phyloP scores from a whole-genome alignment of 1,140 invertebrate genomes.

The Branchinecta lindahli region DNA sequence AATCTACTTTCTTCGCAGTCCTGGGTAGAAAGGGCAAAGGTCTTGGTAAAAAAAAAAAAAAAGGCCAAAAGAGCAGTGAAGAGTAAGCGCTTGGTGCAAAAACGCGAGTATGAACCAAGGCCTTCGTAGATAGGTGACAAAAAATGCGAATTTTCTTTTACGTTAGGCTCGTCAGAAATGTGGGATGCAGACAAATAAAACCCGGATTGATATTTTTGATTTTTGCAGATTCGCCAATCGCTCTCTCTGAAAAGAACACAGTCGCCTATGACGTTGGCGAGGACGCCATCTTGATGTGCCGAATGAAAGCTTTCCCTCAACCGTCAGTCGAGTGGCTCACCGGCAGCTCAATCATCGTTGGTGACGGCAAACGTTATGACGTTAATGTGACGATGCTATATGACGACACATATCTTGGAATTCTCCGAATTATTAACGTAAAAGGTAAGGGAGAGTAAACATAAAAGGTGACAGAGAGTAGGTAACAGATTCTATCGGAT shows the following conservation, averaged over 20 bases:
- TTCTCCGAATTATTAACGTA: constrained; percentile 56
- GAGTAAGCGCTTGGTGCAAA: too few species aligned
- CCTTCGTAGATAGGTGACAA: too few species aligned
- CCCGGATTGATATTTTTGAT: constrained; percentile 19
- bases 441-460: constrained; percentile 27
- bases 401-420: constrained; percentile 67
- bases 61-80: too few species aligned
- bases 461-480: too few species aligned
- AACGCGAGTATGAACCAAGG: too few species aligned
- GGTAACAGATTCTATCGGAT: too few species aligned
- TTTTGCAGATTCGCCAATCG: constrained; percentile 59
- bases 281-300: constrained; percentile 65
- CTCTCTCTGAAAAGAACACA: constrained; percentile 65
- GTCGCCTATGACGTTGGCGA: constrained; percentile 71
- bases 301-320: constrained; percentile 75
- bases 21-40: too few species aligned
- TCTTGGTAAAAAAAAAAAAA: too few species aligned
- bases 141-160: too few species aligned
- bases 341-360: constrained; percentile 47
- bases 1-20: too few species aligned
- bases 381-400: constrained; percentile 59
- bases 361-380: constrained; percentile 58
- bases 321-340: constrained; percentile 83
- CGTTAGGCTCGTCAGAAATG: too few species aligned
- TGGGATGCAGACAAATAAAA: too few species aligned